phyloP scores from a whole-genome alignment of 1,140 invertebrate species.

The Penaeus vannamei region DNA sequence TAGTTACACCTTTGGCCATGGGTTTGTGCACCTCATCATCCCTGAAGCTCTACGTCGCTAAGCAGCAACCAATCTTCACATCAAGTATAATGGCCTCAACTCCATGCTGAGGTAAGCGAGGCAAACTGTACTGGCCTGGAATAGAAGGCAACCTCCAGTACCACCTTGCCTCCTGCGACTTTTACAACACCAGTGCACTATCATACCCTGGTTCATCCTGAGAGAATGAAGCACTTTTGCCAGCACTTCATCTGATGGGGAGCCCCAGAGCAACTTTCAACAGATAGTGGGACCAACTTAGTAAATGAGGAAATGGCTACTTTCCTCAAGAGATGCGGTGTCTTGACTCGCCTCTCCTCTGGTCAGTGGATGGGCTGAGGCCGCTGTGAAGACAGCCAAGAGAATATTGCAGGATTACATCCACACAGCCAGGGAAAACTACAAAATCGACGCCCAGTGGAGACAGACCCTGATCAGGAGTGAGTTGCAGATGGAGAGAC shows the following conservation, averaged over 20 bases:
- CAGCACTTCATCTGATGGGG: background rate
- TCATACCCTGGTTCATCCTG: background rate
- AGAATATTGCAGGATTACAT: background rate
- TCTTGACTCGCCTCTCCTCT: background rate
- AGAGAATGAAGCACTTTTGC: background rate
- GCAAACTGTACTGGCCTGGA: conserved; percentile 25
- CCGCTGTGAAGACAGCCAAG: background rate
- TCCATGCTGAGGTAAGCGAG: background rate
- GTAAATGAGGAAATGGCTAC: background rate
- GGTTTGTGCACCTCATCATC: background rate
- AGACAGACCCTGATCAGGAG: no score
- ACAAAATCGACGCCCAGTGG: no score
- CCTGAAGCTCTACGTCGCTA: background rate
- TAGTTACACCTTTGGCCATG: background rate
- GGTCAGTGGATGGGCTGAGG: background rate
- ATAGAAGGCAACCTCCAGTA: background rate
- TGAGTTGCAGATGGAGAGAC: no score
- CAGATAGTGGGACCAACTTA: conserved; percentile 5
- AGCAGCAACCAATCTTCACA: background rate
- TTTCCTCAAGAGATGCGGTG: background rate
- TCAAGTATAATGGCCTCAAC: background rate
- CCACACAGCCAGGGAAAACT: no score
- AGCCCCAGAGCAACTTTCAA: background rate
- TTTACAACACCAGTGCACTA: background rate
- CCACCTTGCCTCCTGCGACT: background rate